Percentiles rank a stretch among this genome's conserved stretches.
Evolutionary conservation across 1,140 invertebrate species (phyloP).

Genomic region (Pseudomyrmex pallidus): DNA sequence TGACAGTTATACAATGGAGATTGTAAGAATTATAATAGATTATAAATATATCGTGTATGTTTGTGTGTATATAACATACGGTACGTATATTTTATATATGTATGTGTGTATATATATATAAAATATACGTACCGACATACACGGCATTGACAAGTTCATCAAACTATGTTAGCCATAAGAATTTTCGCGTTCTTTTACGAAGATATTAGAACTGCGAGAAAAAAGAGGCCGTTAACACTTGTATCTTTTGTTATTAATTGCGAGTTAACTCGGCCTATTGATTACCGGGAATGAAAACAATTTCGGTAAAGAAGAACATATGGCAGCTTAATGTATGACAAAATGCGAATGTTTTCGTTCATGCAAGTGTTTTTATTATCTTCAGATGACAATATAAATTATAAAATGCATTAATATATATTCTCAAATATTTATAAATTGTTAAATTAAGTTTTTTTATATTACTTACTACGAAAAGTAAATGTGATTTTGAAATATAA

Average conservation of each 20-base stretch:
- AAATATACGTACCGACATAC: too few relatives aligned
- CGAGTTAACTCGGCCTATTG: constrained; percentile 52
- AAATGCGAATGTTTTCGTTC: constrained; percentile 34
- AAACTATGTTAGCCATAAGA: constrained; percentile 75
- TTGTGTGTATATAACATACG: not conserved
- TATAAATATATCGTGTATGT: constrained; percentile 41
- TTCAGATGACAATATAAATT: too few relatives aligned
- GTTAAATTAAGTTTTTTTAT: too few relatives aligned
- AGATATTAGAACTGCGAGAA: not conserved
- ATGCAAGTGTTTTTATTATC: constrained; percentile 46
- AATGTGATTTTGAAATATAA: not conserved
- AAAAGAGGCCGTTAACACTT: constrained; percentile 55
- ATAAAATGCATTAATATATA: not conserved
- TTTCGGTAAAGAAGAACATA: constrained; percentile 49
- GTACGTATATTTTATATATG: too few relatives aligned
- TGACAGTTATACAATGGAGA: constrained; percentile 73
- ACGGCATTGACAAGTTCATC: constrained; percentile 73
- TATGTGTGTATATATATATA: constrained; percentile 24
- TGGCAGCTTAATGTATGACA: constrained; percentile 72
- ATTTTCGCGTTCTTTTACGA: constrained; percentile 47
- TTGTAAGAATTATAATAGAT: constrained; percentile 64
- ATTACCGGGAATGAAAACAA: constrained; percentile 61
- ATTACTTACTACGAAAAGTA: constrained; percentile 12
- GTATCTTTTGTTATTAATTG: constrained; percentile 59
- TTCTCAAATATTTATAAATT: too few relatives aligned